Conservation (phyloP, 2,113 vertebrate genomes). For the Collichthys lucidus region DNA sequence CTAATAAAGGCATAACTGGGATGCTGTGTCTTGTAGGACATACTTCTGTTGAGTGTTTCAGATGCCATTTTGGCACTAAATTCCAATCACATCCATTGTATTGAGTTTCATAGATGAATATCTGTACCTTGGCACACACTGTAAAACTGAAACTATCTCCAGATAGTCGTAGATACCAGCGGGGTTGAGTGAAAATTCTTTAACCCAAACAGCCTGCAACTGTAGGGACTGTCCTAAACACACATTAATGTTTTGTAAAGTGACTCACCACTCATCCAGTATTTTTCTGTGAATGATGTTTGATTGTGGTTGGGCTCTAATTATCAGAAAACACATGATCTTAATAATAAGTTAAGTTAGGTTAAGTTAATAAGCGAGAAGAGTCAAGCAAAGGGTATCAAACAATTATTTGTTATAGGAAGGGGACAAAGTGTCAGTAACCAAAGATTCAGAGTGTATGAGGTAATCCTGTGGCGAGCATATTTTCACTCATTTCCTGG, state of each 20-base stretch:
- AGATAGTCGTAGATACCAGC: too few relatives aligned
- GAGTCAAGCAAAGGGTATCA: not conserved
- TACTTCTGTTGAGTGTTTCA: not conserved
- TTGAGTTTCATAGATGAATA: not conserved
- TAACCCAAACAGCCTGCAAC: too few relatives aligned
- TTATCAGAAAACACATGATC: not conserved
- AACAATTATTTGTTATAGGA: conserved; percentile 30
- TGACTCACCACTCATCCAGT: not conserved
- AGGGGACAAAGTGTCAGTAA: conserved; percentile 47
- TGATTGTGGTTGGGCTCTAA: not conserved
- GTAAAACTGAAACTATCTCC: not conserved
- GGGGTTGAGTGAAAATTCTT: not conserved
- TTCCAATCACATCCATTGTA: not conserved
- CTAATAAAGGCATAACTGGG: not conserved
- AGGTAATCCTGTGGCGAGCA: conserved; percentile 69
- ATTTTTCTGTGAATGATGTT: not conserved
- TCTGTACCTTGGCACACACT: too few relatives aligned
- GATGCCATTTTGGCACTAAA: not conserved
- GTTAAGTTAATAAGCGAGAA: not conserved
- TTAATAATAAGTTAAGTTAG: not conserved
- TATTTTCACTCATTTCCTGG: conserved; percentile 72
- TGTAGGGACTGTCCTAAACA: not conserved
- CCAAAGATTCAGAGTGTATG: conserved; percentile 55
- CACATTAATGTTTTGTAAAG: not conserved
- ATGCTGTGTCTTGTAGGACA: not conserved